Percentiles rank a stretch among this genome's conserved stretches.
Evolutionary conservation across 2,113 vertebrate genomes (phyloP).

Genomic region (Ginglymostoma cirratum): DNA sequence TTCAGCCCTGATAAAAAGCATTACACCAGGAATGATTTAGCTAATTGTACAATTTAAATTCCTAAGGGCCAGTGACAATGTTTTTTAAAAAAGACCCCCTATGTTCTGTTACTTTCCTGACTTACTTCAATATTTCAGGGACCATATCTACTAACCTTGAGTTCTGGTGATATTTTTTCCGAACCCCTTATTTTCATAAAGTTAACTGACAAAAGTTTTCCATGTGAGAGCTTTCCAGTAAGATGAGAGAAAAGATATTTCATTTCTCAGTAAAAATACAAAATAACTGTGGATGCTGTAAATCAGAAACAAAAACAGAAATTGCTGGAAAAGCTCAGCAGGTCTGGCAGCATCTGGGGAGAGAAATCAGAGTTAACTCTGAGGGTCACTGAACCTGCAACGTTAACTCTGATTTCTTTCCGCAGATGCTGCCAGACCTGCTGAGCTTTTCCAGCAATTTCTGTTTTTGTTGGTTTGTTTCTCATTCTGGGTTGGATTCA

Average conservation of each 20-base stretch:
- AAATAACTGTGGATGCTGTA: too few species aligned
- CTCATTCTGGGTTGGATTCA: background rate
- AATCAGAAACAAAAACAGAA: too few species aligned
- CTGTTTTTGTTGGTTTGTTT: too few species aligned
- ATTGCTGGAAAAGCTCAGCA: too few species aligned
- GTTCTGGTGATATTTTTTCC: background rate
- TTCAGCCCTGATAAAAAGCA: background rate
- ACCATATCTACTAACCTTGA: background rate
- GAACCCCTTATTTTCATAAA: background rate
- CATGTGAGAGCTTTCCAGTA: background rate
- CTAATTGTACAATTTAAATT: background rate
- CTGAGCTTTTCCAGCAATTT: too few species aligned
- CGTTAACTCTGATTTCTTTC: too few species aligned
- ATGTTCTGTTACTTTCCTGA: too few species aligned
- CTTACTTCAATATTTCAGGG: background rate
- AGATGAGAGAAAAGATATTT: background rate
- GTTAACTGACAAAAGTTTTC: background rate
- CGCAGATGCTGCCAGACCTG: too few species aligned
- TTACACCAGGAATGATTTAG: background rate
- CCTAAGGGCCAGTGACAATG: background rate
- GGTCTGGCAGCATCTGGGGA: too few species aligned
- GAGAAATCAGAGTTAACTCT: too few species aligned
- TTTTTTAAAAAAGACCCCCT: background rate
- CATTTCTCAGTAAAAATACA: too few species aligned
- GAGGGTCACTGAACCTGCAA: too few species aligned